Evolutionary conservation across 2,797 vertebrate genomes (phyloP), one percentile per base, ranked within the genome.

Genomic region (Labroides dimidiatus): DNA sequence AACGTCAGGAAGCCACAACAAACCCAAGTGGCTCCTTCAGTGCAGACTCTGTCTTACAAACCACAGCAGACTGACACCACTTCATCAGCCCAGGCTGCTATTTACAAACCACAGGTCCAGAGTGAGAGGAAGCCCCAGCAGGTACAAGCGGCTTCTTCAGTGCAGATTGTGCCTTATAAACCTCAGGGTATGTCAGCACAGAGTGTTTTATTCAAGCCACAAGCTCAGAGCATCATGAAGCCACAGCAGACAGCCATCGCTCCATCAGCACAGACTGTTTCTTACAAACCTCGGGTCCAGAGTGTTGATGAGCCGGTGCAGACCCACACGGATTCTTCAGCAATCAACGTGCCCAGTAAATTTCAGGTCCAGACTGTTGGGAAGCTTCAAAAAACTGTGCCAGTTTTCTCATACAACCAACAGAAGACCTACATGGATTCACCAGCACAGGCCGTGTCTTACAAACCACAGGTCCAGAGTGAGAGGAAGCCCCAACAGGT

Each of bases 11-110:
- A 53, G 23, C 81, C 56, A 0, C 47, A 19, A 33, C 41, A 30
- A n/a, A 12, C 21, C 2, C 13, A 58, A 15, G 3, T 33, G 0
- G 10, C n/a, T 20, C 41, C 19, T 2, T 39, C 44, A 21, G 42
- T 0, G 2, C 43, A 3, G 8, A 10, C 10, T 1, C 16, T 2
- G 0, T 6, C 43, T 7, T 9, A 1, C 21, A 33, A 23, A 9
- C 54, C 47, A 10, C 27, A 27, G 10, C 21, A 50, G 48, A 27
- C 48, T 9, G 10, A 50, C 13, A 3, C 23, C 23, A 6, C 15
- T 21, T 41, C 16, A 3, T 54, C 51, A 23, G 44, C 0, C 1
- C 49, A 5, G 7, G 9, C 16, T 2, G 19, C 1, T 0, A 4
- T 33, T 8, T 8, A 1, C 23, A 37, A 23, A 10, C 56, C 45